Base-by-base conservation (phyloP, 2,888 invertebrate genomes). In the Penaeus monodon region DNA sequence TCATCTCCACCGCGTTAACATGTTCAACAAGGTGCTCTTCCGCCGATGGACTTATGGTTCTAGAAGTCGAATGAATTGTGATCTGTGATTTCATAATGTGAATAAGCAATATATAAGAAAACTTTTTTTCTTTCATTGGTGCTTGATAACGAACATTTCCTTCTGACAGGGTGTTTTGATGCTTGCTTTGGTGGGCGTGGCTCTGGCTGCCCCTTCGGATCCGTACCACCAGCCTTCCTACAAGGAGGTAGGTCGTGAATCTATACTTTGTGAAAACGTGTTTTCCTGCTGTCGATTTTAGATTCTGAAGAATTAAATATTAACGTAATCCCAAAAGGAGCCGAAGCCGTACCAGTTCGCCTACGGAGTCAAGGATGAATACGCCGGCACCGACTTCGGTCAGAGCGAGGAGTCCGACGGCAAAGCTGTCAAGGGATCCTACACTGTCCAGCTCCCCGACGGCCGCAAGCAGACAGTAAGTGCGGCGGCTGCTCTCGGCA, bases 401-500 rank as follows among this genome's bases (percentile, higher is more conserved):
- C 83, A 84, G 33, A 88, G 29, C 27, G 88, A 88, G 74, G 73
- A 84, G 66, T 84, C 84, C 33, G 85, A 88, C 73, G 85, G 83
- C 57, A 70, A 88, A 64, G 22, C 63, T 4, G 83, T 80, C 24
- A 38, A 80, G 38, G 89, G 89, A 49, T 89, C 87, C 78, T 89
- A 89, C 80, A 78, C 85, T 2, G 83, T 85, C 65, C 87, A 89
- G 68, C 88, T 89, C 33, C 89, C 89, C 63, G 89, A 89, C 70
- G 88, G 88, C 22, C 87, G 85, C 4, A 85, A 85, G 33, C 85
- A 89, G 74, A 84, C 81, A 44, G 86, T 86, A 44, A 87, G 88
- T 57, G 24, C 38, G 20, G 22, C 14, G 22, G 7, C 8, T 27
- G 38, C 22, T 73, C 73, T 22, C 22, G 8, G 7, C 17, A 73